Base-by-base conservation (phyloP, 2,113 vertebrate species). In the Pongo abelii region DNA sequence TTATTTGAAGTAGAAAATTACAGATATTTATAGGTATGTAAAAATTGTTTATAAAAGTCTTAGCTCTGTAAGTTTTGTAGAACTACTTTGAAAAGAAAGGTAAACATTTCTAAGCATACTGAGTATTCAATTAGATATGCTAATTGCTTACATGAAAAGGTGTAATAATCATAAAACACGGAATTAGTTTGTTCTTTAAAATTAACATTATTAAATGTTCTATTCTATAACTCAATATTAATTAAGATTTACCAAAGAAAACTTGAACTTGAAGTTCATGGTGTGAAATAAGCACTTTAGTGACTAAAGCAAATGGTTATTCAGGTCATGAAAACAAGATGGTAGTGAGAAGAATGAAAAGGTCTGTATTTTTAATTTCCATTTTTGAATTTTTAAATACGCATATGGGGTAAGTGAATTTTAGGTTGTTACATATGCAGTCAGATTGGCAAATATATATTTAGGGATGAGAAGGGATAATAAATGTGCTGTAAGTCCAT, bases 151-250 rank as follows among this genome's bases (percentile, higher is more conserved):
- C 84, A 57, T 32, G 2, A 79, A 4, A 96, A 74, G 2, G 6
- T 77, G 0, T 46, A 74, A 77, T 81, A 46, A 95, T 84, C 48
- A 78, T 30, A 85, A 77, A 75, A n/a, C 89, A 12, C 80, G 0
- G 12, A 96, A 78, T 72, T 95, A 80, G 32, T 84, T 20, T 87
- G 4, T 84, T 94, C 50, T 89, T 94, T 52, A 61, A 8, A 90
- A 87, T 92, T 40, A 94, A 80, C 17, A 46, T 78, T 89, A 85
- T 81, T 94, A 84, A 97, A 52, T 74, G n/a, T 48, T 38, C 13
- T 74, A 18, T 77, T n/a, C n/a, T 10, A 14, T 52, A 81, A 61
- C 10, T 72, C 70, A 88, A 14, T 93, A 55, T 91, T 61, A 79
- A 89, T 75, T 88, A 91, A 86, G 11, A 2, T 80, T 93, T 95